Conservation (phyloP, 2,113 vertebrate genomes). For the Pao palembangensis region DNA sequence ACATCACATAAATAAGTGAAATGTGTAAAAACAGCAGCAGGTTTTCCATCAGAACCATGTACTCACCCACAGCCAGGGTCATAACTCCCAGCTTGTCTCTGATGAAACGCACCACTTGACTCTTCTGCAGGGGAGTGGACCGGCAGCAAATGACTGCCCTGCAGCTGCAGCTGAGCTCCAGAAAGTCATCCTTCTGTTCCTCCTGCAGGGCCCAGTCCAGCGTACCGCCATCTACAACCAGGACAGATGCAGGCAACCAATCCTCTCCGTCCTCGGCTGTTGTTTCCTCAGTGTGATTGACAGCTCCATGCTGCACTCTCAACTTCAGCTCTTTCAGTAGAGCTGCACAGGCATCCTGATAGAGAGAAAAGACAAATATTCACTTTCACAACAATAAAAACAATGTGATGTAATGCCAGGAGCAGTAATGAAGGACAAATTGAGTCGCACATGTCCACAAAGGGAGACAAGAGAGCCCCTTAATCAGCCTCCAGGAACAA, state of each 20-base stretch:
- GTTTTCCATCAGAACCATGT: neutral
- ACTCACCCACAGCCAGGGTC: conserved; percentile 87
- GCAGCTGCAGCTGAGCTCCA: conserved; percentile 77
- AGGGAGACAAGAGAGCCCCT: too few relatives aligned
- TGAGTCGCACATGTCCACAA: too few relatives aligned
- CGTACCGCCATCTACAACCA: conserved; percentile 84
- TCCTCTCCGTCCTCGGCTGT: neutral
- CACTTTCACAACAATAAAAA: too few relatives aligned
- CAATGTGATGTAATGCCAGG: too few relatives aligned
- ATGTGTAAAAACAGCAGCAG: too few relatives aligned
- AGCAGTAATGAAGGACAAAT: too few relatives aligned
- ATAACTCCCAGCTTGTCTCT: conserved; percentile 78
- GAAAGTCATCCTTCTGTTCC: conserved; percentile 76
- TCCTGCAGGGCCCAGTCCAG: conserved; percentile 79
- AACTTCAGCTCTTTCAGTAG: conserved; percentile 73
- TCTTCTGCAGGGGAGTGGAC: conserved; percentile 88
- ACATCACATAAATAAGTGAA: neutral
- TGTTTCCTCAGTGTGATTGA: neutral
- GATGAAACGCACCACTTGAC: conserved; percentile 82
- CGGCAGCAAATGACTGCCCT: conserved; percentile 89
- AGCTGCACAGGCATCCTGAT: conserved; percentile 81
- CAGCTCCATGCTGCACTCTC: conserved; percentile 55
- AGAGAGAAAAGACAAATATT: neutral
- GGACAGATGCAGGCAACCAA: conserved; percentile 17
- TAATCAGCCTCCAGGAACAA: too few relatives aligned